Conservation (phyloP, 2,797 vertebrate genomes). For the Sebastes alutus region DNA sequence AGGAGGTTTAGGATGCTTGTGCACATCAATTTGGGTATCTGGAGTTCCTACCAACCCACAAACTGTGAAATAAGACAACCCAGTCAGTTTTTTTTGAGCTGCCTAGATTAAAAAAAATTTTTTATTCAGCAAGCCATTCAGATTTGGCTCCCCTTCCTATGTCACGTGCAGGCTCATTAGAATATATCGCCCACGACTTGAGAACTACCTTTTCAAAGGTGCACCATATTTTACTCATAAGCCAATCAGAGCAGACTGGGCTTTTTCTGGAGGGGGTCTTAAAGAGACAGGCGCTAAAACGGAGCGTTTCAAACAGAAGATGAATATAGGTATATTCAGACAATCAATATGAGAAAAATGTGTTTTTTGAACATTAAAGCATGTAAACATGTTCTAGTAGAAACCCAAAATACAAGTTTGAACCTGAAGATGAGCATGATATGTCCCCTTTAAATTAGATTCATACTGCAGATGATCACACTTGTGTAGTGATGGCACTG, state of each 20-base stretch:
- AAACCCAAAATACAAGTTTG: too few relatives aligned
- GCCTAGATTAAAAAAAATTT: not conserved
- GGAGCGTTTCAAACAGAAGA: too few relatives aligned
- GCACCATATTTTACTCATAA: too few relatives aligned
- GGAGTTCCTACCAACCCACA: too few relatives aligned
- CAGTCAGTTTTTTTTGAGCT: not conserved
- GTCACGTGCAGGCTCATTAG: not conserved
- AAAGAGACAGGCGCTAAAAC: too few relatives aligned
- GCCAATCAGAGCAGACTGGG: too few relatives aligned
- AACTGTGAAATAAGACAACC: not conserved
- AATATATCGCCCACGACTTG: not conserved
- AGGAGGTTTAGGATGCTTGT: too few relatives aligned
- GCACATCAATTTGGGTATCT: too few relatives aligned
- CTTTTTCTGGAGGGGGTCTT: fast-evolving
- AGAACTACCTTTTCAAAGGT: not conserved
- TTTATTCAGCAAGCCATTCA: too few relatives aligned
- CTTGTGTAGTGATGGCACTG: not conserved
- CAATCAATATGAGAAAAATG: not conserved
- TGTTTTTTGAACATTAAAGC: not conserved
- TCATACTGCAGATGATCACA: not conserved
- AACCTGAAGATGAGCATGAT: not conserved
- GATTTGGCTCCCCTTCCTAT: not conserved
- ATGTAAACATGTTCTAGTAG: not conserved
- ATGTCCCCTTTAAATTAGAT: not conserved
- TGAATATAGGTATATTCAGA: not conserved